Evolutionary conservation across 2,113 vertebrate species (phyloP), one percentile per base, ranked within the genome.

Genomic region (Engraulis encrasicolus): DNA sequence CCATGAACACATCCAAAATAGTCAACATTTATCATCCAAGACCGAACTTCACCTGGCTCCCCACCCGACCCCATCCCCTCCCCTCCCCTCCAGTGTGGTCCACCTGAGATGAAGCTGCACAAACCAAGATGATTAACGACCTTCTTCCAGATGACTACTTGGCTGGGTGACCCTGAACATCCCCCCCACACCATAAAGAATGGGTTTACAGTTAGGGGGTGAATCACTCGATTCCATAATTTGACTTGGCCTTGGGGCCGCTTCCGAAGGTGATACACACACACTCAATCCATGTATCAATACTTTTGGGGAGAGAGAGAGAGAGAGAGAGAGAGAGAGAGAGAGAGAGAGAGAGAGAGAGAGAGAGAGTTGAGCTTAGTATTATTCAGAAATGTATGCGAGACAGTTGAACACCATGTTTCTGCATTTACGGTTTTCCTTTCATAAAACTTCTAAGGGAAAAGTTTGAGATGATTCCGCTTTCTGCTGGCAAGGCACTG

Each of bases 211-310:
- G 19, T 20, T 20, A 66, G 36, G 37, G 48, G 7, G 40, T 71
- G 52, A 37, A 84, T 79, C 54, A 84, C 12, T 50, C 40, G n/a
- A n/a, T 79, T 66, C 40, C 31, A 71, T 84, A 50, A 81, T 48
- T 61, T 6, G 23, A 50, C 23, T 49, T 61, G 71, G 83, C 83
- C 83, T 50, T 80, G 27, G n/a, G n/a, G 9, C 31, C 31, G 27
- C 27, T 20, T 15, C 79, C 31, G 11, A 34, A 27, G 79, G 79
- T n/a, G n/a, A n/a, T n/a, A 45, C 3, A 9, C 40, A 80, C 20
- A 80, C 38, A 50, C 45, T 18, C 38, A 27, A n/a, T 80, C 45
- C 79, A 48, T 80, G 79, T 50, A 50, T 45, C 40, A 80, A 80
- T 80, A 50, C 79, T 61, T 6, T 20, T n/a, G n/a, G 7, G 9